Conservation (phyloP, 2,888 invertebrate species). For the Teinopalpus imperialis region DNA sequence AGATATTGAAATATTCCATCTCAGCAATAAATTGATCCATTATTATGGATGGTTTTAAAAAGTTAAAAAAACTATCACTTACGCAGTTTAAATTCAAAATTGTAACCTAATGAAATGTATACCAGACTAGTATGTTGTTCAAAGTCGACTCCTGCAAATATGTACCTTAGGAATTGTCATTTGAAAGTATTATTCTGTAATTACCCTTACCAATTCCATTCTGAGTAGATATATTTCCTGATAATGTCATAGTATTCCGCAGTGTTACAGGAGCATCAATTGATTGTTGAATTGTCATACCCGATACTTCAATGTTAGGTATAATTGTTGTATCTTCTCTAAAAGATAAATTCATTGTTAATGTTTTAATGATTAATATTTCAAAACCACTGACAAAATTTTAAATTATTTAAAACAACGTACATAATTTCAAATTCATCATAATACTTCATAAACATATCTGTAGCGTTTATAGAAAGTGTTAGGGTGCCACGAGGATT, state of each 20-base stretch:
- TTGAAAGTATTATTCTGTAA: background rate
- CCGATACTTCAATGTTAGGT: slow-evolving; percentile 94
- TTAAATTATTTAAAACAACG: slow-evolving; percentile 32
- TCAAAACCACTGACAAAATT: background rate
- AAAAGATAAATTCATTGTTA: too few species aligned
- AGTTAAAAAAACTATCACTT: too few species aligned
- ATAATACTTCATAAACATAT: slow-evolving; percentile 93
- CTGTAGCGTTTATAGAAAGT: slow-evolving; percentile 95
- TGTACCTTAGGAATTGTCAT: too few species aligned
- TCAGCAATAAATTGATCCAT: too few species aligned
- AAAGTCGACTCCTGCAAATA: too few species aligned
- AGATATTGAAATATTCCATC: too few species aligned
- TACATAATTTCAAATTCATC: slow-evolving; percentile 84
- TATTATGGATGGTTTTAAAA: too few species aligned
- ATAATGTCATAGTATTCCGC: slow-evolving; percentile 91
- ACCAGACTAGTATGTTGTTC: too few species aligned
- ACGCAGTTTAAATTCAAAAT: too few species aligned
- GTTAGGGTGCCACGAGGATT: slow-evolving; percentile 95
- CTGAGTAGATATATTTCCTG: slow-evolving; percentile 91
- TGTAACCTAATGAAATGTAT: too few species aligned
- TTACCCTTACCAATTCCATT: slow-evolving; percentile 89
- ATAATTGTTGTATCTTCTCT: slow-evolving; percentile 78
- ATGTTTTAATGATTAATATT: background rate
- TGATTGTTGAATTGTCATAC: slow-evolving; percentile 95
- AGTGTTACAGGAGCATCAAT: slow-evolving; percentile 95